Percentiles rank a stretch among this genome's conserved stretches.
Conservation (phyloP, 2,888 invertebrate species). For the Lathronympha strigana region DNA sequence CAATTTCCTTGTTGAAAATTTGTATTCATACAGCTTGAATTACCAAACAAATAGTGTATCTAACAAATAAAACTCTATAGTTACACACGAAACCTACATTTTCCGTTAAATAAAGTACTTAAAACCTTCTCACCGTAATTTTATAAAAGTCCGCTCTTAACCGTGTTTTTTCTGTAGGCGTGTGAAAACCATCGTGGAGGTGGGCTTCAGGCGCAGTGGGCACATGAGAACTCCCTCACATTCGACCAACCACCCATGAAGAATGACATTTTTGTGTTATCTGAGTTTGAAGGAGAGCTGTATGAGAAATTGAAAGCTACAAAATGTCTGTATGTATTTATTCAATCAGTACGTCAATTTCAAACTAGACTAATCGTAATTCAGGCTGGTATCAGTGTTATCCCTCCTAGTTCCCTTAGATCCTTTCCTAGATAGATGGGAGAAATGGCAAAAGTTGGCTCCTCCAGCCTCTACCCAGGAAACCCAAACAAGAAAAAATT, state of each 20-base stretch:
- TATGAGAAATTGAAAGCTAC: conserved; percentile 87
- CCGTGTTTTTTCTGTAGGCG: conserved; percentile 66
- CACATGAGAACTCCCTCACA: conserved; percentile 85
- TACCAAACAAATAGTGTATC: background rate
- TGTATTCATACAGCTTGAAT: background rate
- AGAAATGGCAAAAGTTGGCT: no score
- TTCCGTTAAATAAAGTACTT: background rate
- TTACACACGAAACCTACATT: background rate
- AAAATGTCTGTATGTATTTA: conserved; percentile 87
- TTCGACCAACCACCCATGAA: conserved; percentile 84
- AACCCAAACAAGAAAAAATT: no score
- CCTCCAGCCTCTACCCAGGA: no score
- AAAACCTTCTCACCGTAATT: background rate
- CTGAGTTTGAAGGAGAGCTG: conserved; percentile 89
- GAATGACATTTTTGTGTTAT: conserved; percentile 91
- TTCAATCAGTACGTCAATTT: background rate
- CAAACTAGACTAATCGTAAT: no score
- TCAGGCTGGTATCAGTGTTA: no score
- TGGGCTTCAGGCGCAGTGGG: conserved; percentile 86
- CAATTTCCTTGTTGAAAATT: background rate
- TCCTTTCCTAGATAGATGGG: no score
- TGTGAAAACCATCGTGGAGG: conserved; percentile 83
- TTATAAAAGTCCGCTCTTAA: conserved; percentile 37
- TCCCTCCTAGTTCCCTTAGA: no score
- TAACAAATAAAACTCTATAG: background rate